phyloP scores from a whole-genome alignment of 2,113 vertebrate species.

The Thunnus maccoyii region DNA sequence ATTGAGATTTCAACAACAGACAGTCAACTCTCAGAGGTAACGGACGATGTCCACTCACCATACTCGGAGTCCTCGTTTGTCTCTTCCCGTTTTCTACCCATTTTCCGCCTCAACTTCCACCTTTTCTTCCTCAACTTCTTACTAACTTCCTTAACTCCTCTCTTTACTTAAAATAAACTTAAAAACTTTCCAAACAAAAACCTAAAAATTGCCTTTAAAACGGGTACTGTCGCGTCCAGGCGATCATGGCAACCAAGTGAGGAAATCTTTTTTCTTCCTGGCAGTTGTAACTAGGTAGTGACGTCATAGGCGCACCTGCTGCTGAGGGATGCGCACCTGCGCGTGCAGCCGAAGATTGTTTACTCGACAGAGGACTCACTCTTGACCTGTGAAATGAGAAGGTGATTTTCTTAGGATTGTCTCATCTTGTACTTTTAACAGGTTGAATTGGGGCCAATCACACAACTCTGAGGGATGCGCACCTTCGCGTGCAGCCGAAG shows the following conservation, averaged over 20 bases:
- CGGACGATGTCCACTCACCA: constrained; percentile 74
- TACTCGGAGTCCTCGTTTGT: constrained; percentile 60
- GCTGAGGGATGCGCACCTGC: constrained; percentile 61
- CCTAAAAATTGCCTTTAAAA: not conserved
- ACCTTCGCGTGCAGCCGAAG: constrained; percentile 53
- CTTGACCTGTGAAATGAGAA: not conserved
- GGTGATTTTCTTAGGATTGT: no score
- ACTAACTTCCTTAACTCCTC: not conserved
- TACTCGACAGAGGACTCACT: constrained; percentile 12
- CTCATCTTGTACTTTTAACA: not conserved
- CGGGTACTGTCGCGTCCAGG: not conserved
- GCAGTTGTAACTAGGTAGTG: constrained; percentile 59
- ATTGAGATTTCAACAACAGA: not conserved
- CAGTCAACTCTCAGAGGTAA: constrained; percentile 5
- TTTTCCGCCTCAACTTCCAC: constrained; percentile 33
- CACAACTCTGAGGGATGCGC: constrained; percentile 29
- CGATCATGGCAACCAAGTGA: constrained; percentile 6
- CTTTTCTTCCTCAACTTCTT: not conserved
- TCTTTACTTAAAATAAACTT: not conserved
- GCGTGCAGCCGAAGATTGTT: constrained; percentile 30
- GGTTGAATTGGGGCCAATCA: no score
- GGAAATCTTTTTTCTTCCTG: constrained; percentile 71
- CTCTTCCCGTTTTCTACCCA: constrained; percentile 74
- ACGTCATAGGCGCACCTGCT: constrained; percentile 76
- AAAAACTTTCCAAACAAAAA: not conserved